Evolutionary conservation across 1,140 invertebrate species (phyloP).

Genomic region (Rhagoletis zephyria): DNA sequence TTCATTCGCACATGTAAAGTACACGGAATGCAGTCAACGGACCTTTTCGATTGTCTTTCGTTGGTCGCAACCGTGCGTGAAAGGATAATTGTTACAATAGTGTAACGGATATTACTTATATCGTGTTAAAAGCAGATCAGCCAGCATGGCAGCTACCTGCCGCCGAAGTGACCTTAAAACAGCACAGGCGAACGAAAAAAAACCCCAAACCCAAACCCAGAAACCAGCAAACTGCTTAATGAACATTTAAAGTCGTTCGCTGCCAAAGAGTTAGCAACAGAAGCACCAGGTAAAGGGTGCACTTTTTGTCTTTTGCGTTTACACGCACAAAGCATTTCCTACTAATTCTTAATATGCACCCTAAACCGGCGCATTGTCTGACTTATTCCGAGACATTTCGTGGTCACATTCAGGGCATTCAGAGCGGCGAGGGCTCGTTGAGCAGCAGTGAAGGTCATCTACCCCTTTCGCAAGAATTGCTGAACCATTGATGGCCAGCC

Average conservation of each 20-base stretch:
- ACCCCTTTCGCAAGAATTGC: not conserved
- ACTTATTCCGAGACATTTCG: not conserved
- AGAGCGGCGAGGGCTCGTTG: not conserved
- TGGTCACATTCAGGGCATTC: slow-evolving; percentile 19
- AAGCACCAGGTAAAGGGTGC: slow-evolving; percentile 35
- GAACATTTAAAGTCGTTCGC: not conserved
- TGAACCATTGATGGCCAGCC: not conserved
- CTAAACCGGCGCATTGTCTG: not conserved
- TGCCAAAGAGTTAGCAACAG: slow-evolving; percentile 23
- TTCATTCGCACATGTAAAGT: slow-evolving; percentile 17
- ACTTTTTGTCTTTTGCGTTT: slow-evolving; percentile 29
- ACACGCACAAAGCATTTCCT: slow-evolving; percentile 1
- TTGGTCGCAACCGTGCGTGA: not conserved
- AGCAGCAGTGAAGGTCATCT: not conserved
- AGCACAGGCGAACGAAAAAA: not conserved
- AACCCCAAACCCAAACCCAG: not conserved
- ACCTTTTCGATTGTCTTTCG: not conserved
- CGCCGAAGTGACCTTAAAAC: not conserved
- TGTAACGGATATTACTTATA: slow-evolving; percentile 8
- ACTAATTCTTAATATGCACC: not conserved
- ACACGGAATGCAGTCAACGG: not conserved
- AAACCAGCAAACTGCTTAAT: not conserved
- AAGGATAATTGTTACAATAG: slow-evolving; percentile 38
- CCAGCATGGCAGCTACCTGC: not conserved
- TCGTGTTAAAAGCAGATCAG: slow-evolving; percentile 1